Percentiles rank a stretch among this genome's conserved stretches.
Evolutionary conservation across 1,140 invertebrate species (phyloP).

Genomic region (Araneus ventricosus): DNA sequence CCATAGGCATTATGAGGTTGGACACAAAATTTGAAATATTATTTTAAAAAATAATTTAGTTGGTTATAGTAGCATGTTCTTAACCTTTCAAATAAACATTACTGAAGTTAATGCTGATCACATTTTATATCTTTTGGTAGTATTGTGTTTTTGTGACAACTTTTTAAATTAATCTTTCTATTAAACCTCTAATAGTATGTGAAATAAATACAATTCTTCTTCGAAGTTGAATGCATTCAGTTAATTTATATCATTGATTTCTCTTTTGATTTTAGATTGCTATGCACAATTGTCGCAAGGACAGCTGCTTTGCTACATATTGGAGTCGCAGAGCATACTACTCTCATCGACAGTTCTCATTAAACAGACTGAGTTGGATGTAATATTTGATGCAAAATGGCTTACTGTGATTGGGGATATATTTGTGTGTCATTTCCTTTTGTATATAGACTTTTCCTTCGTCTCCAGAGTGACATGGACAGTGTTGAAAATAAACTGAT

Average conservation of each 20-base stretch:
- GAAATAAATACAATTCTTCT: no score
- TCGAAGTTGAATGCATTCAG: no score
- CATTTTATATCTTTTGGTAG: no score
- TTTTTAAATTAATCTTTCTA: no score
- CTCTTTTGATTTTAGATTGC: slow-evolving; percentile 58
- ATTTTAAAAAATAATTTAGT: no score
- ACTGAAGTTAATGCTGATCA: no score
- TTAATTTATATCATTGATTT: neutral
- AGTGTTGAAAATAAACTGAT: slow-evolving; percentile 3
- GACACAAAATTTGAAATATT: no score
- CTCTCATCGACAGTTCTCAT: slow-evolving; percentile 52
- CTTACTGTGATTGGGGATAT: slow-evolving; percentile 74
- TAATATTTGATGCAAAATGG: slow-evolving; percentile 63
- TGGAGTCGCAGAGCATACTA: slow-evolving; percentile 38
- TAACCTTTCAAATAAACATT: no score
- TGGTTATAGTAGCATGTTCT: no score
- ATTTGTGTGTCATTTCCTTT: slow-evolving; percentile 62
- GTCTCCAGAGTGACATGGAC: slow-evolving; percentile 35
- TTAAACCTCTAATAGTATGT: no score
- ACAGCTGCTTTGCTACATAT: slow-evolving; percentile 69
- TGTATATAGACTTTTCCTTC: slow-evolving; percentile 65
- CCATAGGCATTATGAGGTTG: no score
- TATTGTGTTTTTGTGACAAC: no score
- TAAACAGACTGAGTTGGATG: slow-evolving; percentile 54
- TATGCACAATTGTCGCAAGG: slow-evolving; percentile 57